These are phyloP conservation scores for Alexandromys fortis DNA, from an alignment of 2,113 vertebrate genomes.

Conservation along the genomic window DNA sequence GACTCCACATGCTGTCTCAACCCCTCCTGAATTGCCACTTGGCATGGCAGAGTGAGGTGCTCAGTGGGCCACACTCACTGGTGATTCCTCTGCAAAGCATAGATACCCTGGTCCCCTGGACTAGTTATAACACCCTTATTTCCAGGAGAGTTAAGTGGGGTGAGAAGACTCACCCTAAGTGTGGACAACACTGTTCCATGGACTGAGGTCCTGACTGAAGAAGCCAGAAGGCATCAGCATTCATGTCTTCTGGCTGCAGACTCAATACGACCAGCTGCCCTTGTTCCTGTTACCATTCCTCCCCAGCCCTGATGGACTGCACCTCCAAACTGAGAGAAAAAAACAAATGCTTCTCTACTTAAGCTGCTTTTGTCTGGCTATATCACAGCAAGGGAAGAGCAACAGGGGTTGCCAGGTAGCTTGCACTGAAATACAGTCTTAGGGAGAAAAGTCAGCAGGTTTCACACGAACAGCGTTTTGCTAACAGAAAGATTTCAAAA, in stretches of 20 bases:
- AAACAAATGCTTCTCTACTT: background rate
- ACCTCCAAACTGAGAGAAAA: background rate
- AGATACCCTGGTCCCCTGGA: background rate
- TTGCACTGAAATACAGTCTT: background rate
- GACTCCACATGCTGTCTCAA: background rate
- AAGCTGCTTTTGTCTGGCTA: background rate
- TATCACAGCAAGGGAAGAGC: background rate
- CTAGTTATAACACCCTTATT: too few species aligned
- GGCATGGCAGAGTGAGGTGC: too few species aligned
- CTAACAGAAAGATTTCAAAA: background rate
- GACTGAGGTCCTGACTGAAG: background rate
- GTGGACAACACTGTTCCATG: background rate
- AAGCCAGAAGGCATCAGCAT: background rate
- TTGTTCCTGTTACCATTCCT: background rate
- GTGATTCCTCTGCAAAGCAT: background rate
- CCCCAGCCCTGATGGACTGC: background rate
- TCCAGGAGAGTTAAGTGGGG: background rate
- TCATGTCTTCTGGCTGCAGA: background rate
- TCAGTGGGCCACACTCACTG: background rate
- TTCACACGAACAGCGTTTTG: background rate
- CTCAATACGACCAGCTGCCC: background rate
- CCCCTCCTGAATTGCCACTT: background rate
- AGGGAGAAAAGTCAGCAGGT: background rate
- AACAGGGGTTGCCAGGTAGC: background rate
- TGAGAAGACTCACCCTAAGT: background rate